Base-by-base conservation (phyloP, 2,888 invertebrate genomes). In the Chloromyia formosa region DNA sequence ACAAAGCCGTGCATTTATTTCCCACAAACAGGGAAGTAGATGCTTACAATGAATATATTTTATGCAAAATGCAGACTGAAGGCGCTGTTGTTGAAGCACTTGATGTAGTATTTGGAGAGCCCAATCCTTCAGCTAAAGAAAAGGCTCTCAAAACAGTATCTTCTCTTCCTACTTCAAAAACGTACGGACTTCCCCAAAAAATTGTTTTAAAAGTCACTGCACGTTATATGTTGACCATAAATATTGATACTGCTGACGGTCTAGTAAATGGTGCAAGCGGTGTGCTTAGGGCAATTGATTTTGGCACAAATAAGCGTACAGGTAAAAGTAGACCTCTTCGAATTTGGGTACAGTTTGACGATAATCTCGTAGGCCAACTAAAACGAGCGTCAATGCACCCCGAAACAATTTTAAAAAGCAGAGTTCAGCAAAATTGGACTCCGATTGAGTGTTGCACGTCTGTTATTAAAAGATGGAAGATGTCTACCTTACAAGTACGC, bases 231-330 rank as follows among this genome's bases (percentile, higher is more conserved):
- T 12, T 42, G n/a, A n/a, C n/a, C n/a, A n/a, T n/a, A n/a, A n/a
- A n/a, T n/a, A n/a, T n/a, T n/a, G n/a, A n/a, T n/a, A n/a, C n/a
- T n/a, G n/a, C n/a, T n/a, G n/a, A n/a, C n/a, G n/a, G n/a, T n/a
- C n/a, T n/a, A n/a, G n/a, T 42, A 42, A 27, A 56, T 49, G 73
- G 54, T 16, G 60, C 73, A n/a, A 68, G 42, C 18, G 27, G 60
- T 7, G n/a, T n/a, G 40, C 75, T 49, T n/a, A 4, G 42, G 3
- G 42, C 42, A 42, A 42, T 42, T 9, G 42, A 42, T 12, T 42
- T 9, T 42, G 42, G 42, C 7, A 42, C 12, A 42, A 42, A 12
- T 42, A 42, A 42, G 12, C 42, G 42, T 12, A 42, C 42, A 42
- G 42, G 42, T 42, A 7, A 27, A 1, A 18, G 18, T 18, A 18